A percentile compares a stretch with the other conserved stretches of the same genome.
These are phyloP conservation scores for Eidolon dupreanum DNA, from an alignment of 2,797 vertebrate genomes.

Conservation along the genomic window DNA sequence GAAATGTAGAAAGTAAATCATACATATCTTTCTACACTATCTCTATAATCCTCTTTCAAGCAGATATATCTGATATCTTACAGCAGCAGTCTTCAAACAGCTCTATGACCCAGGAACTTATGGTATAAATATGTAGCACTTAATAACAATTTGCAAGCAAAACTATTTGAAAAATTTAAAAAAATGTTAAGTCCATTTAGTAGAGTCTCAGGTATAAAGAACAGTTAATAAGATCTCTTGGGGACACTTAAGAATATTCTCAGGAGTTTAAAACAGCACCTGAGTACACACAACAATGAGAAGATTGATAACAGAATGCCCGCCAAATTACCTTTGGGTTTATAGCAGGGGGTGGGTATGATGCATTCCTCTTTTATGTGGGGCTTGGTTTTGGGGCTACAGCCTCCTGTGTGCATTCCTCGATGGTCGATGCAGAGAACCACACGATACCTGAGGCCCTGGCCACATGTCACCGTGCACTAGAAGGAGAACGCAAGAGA, in stretches of 20 bases:
- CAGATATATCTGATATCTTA: neutral
- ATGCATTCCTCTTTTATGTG: slow-evolving; percentile 98
- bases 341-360: slow-evolving; percentile 95
- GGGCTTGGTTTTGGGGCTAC: slow-evolving; percentile 95
- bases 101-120: neutral
- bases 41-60: neutral
- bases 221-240: neutral
- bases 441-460: slow-evolving; percentile 96
- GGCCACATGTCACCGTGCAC: slow-evolving; percentile 98
- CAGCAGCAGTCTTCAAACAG: slow-evolving; percentile 12
- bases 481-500: slow-evolving; percentile 78
- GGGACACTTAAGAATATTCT: neutral
- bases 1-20: neutral
- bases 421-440: slow-evolving; percentile 97
- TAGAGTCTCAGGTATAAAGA: slow-evolving; percentile 4
- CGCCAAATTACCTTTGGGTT: slow-evolving; percentile 90
- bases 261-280: neutral
- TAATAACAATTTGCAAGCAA: slow-evolving; percentile 31
- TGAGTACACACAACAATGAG: neutral
- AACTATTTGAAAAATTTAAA: neutral
- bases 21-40: neutral
- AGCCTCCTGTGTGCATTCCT: slow-evolving; percentile 96
- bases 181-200: neutral
- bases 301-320: neutral
- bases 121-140: neutral